Conservation (phyloP, 2,888 invertebrate genomes). For the Zhuqinia jingwanae region DNA sequence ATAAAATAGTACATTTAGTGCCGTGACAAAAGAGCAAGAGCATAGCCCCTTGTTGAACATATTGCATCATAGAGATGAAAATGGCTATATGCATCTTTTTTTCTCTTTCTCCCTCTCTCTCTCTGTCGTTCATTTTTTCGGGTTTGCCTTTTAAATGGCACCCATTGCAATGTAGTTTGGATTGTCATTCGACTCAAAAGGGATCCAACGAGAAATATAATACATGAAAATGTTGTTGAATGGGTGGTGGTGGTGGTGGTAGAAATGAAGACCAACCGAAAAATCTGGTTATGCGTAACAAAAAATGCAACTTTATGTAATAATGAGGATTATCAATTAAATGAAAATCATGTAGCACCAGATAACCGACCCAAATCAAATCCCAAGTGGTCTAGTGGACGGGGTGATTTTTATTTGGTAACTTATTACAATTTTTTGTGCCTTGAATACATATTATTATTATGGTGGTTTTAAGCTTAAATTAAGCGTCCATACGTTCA, state of each 20-base stretch:
- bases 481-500: conserved; percentile 19
- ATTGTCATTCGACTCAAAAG: neutral
- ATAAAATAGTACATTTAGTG: conserved; percentile 22
- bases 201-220: neutral
- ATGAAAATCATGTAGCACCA: conserved; percentile 4
- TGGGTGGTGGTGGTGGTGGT: neutral
- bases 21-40: conserved; percentile 40
- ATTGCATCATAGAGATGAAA: conserved; percentile 51
- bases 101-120: neutral
- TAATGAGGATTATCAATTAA: neutral
- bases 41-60: conserved; percentile 67
- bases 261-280: too few species aligned
- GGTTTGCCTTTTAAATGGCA: conserved; percentile 34
- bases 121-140: too few species aligned
- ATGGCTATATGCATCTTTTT: neutral
- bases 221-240: neutral
- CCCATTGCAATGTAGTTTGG: conserved; percentile 37
- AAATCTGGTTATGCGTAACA: too few species aligned
- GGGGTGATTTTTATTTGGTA: neutral
- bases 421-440: neutral
- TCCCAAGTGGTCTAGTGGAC: neutral
- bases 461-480: conserved; percentile 10
- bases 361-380: neutral
- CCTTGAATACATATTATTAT: neutral
- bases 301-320: too few species aligned